Evolutionary conservation across 2,113 vertebrate genomes (phyloP).

Genomic region (Notechis scutatus): DNA sequence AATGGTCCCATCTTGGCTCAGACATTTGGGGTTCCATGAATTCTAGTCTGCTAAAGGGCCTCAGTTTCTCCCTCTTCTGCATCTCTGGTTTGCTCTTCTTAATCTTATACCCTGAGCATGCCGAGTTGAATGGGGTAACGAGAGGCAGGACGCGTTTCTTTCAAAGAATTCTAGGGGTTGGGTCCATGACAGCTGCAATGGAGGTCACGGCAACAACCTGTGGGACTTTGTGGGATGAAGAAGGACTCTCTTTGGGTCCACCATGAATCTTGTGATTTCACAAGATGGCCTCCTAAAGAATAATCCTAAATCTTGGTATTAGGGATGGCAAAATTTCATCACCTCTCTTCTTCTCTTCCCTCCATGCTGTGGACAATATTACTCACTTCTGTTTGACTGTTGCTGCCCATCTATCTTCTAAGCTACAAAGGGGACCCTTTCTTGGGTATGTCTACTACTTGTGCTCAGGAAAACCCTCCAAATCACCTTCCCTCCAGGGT

Average conservation of each 20-base stretch:
- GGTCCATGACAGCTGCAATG: not conserved
- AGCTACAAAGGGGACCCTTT: not conserved
- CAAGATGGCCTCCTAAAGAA: not conserved
- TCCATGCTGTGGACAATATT: not conserved
- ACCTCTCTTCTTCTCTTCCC: not conserved
- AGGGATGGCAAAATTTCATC: not conserved
- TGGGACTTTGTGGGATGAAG: not conserved
- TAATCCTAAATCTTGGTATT: not conserved
- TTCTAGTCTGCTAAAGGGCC: not conserved
- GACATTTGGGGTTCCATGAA: not conserved
- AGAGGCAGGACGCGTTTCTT: not conserved
- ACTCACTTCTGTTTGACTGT: not conserved
- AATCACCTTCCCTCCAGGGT: not conserved
- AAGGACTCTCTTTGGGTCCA: not conserved
- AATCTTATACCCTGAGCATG: not conserved
- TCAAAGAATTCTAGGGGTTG: not conserved
- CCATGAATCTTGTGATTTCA: not conserved
- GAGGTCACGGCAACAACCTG: not conserved
- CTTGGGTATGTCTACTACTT: not conserved
- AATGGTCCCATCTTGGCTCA: not conserved
- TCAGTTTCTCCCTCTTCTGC: constrained; percentile 5
- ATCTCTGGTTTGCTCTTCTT: not conserved
- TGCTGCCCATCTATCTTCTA: not conserved
- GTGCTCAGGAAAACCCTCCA: not conserved
- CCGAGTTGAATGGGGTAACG: not conserved